Base-by-base conservation (phyloP, 2,797 vertebrate genomes). In the Lepilemur septentrionalis region DNA sequence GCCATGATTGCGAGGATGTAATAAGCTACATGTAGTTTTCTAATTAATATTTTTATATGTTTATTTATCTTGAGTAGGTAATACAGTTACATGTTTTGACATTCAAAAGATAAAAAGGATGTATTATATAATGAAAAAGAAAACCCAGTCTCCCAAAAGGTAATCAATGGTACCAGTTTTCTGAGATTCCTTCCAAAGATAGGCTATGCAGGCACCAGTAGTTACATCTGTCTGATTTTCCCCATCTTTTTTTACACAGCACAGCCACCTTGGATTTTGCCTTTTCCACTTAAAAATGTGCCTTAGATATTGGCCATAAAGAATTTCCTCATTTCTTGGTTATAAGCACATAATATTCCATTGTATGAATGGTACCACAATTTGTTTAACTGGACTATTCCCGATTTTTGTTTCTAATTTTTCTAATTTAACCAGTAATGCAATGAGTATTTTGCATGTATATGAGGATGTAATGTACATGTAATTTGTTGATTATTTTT, bases 401-500 rank as follows among this genome's bases (percentile, higher is more conserved):
- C 23, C 55, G 83, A 13, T n/a, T 85, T 83, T 93, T 84, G 28
- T 96, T 83, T 86, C 70, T 63, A 30, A 76, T n/a, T 80, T 91
- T 67, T 70, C 73, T 32, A 55, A 6, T 83, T 93, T 88, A 78
- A 52, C 23, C 48, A 89, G 30, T 46, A 52, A 91, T 59, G 11
- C 22, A 72, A 6, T 65, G 17, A 70, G 5, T 81, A 50, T 80
- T 91, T 93, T 73, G 38, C 46, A 70, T 76, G 4, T 78, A 23
- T 55, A 43, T 59, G 65, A 91, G 15, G 9, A 70, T n/a, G n/a
- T n/a, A n/a, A n/a, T n/a, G n/a, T n/a, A 52, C 1, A 32, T 5
- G 43, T 48, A 89, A 63, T 48, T 93, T 95, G 57, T 89, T 81
- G 52, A 20, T 81, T 87, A 65, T 91, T 85, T 95, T 79, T 69